These are phyloP conservation scores for Calephelis perditalis DNA, from an alignment of 2,888 invertebrate species.

Conservation along the genomic window DNA sequence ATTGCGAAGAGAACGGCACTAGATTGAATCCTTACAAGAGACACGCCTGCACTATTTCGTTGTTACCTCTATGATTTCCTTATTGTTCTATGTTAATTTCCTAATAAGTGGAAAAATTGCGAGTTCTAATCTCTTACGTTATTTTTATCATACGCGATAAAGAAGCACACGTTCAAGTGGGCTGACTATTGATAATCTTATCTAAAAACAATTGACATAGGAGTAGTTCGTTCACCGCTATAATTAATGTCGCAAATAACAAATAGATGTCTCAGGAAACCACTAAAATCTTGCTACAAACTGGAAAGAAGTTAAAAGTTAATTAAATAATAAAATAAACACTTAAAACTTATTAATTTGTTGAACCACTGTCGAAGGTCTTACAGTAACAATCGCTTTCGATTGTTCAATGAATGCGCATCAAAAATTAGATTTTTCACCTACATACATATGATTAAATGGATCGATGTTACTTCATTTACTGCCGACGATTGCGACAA, in stretches of 20 bases:
- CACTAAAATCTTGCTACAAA: too few species aligned
- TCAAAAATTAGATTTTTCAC: constrained; percentile 13
- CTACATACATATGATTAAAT: constrained; percentile 59
- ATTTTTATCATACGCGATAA: constrained; percentile 47
- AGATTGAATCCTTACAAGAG: constrained; percentile 65
- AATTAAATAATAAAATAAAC: not conserved
- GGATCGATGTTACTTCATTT: constrained; percentile 73
- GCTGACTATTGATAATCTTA: constrained; percentile 48
- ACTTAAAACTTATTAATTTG: not conserved
- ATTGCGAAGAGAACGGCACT: constrained; percentile 69
- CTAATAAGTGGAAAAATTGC: constrained; percentile 16
- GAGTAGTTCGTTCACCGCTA: constrained; percentile 58
- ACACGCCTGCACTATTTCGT: constrained; percentile 41
- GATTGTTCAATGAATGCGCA: constrained; percentile 13
- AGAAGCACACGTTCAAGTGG: constrained; percentile 45
- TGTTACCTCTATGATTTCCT: constrained; percentile 7
- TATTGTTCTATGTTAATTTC: constrained; percentile 3
- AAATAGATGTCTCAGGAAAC: too few species aligned
- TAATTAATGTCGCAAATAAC: constrained; percentile 14
- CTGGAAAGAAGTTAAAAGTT: too few species aligned
- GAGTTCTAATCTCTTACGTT: constrained; percentile 22
- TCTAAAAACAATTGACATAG: constrained; percentile 49
- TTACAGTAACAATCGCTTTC: constrained; percentile 8
- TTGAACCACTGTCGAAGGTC: not conserved
- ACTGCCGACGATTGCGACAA: constrained; percentile 71